phyloP scores from a whole-genome alignment of 2,113 vertebrate species.

The Chionomys nivalis region DNA sequence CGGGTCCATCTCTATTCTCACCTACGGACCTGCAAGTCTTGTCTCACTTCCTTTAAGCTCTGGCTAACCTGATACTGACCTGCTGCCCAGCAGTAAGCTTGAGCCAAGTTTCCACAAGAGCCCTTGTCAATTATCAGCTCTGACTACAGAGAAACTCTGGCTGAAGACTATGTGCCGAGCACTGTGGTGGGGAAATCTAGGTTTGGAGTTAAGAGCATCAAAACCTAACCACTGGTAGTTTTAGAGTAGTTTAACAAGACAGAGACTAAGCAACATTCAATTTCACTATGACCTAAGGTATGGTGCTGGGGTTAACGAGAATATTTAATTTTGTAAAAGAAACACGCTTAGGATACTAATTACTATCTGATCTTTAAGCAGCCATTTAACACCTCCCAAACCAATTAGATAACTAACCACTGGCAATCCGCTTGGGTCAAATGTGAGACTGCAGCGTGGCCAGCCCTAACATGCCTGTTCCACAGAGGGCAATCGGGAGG shows the following conservation, averaged over 20 bases:
- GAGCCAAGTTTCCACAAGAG: conserved; percentile 54
- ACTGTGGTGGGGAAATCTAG: neutral
- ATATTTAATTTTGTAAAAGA: neutral
- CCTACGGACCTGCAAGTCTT: neutral
- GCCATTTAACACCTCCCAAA: neutral
- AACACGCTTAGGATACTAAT: neutral
- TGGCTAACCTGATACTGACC: conserved; percentile 18
- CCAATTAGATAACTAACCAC: neutral
- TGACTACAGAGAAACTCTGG: neutral
- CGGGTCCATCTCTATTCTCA: neutral
- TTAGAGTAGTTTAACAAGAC: neutral
- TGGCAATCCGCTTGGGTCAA: neutral
- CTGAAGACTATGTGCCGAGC: neutral
- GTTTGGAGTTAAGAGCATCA: neutral
- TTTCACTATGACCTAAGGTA: neutral
- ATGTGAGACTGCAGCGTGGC: neutral
- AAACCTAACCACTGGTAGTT: neutral
- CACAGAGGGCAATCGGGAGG: neutral
- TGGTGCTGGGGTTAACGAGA: neutral
- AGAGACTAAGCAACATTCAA: neutral
- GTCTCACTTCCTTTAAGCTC: neutral
- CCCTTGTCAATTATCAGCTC: neutral
- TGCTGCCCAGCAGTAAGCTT: neutral
- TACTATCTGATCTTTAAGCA: neutral
- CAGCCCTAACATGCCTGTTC: neutral